Conservation (phyloP, 2,888 invertebrate genomes). For the Drosophila nigricruria region DNA sequence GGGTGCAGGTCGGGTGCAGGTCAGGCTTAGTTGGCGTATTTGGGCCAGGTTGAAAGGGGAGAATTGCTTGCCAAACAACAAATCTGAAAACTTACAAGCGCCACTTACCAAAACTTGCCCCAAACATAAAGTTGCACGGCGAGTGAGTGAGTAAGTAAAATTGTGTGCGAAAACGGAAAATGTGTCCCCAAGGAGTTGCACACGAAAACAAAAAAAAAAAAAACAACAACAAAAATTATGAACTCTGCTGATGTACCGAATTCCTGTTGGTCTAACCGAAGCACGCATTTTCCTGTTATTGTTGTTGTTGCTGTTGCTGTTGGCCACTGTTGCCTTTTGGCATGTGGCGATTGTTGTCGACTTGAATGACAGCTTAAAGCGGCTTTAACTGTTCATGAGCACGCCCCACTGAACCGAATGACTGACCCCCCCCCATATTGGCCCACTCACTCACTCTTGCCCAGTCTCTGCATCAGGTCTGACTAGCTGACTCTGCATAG, state of each 20-base stretch:
- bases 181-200: conserved; percentile 67
- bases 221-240: conserved; percentile 54
- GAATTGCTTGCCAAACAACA: conserved; percentile 38
- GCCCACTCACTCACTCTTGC: not conserved
- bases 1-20: conserved; percentile 24
- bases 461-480: not conserved
- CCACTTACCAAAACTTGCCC: conserved; percentile 49
- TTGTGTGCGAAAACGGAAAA: conserved; percentile 77
- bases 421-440: conserved; percentile 3
- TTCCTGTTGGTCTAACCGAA: conserved; percentile 20
- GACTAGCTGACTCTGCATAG: conserved; percentile 28
- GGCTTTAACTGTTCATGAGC: conserved; percentile 70
- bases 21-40: conserved; percentile 13
- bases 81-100: conserved; percentile 68
- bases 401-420: conserved; percentile 54
- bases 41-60: conserved; percentile 32
- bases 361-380: conserved; percentile 63
- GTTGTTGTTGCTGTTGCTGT: not conserved
- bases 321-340: conserved; percentile 37
- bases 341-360: conserved; percentile 44
- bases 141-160: conserved; percentile 35
- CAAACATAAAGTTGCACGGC: conserved; percentile 25
- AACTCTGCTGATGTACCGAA: conserved; percentile 54
- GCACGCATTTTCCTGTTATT: conserved; percentile 46
- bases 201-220: conserved; percentile 28